A percentile compares a stretch with the other conserved stretches of the same genome.
Conservation (phyloP, 2,888 invertebrate species). For the Bugula neritina region DNA sequence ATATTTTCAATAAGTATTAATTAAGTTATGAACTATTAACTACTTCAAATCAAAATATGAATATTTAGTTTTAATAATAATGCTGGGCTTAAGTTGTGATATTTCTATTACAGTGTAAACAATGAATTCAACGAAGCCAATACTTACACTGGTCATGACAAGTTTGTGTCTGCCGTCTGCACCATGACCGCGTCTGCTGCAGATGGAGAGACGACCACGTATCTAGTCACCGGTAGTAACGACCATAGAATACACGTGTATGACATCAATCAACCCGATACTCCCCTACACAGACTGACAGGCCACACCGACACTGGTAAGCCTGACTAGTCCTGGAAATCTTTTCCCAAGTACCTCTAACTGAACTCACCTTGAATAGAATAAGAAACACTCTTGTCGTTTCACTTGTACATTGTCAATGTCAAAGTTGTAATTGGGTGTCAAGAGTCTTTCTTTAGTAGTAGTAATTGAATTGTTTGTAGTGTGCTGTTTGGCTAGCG, state of each 20-base stretch:
- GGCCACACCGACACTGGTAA: constrained; percentile 72
- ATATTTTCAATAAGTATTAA: too few species aligned
- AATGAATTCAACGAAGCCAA: constrained; percentile 40
- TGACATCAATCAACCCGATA: constrained; percentile 62
- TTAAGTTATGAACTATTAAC: too few species aligned
- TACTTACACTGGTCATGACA: constrained; percentile 65
- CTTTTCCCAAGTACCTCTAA: too few species aligned
- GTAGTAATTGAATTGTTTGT: constrained; percentile 31
- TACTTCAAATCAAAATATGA: too few species aligned
- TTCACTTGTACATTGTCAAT: too few species aligned
- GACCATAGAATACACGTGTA: constrained; percentile 78
- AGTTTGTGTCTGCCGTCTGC: constrained; percentile 77
- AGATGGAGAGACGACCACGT: constrained; percentile 69
- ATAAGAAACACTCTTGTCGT: too few species aligned
- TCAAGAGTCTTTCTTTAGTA: too few species aligned
- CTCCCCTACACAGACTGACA: constrained; percentile 65
- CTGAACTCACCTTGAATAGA: too few species aligned
- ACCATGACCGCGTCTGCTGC: constrained; percentile 66
- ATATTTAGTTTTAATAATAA: too few species aligned
- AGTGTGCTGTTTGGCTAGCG: constrained; percentile 56
- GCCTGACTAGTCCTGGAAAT: too few species aligned
- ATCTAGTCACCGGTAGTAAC: constrained; percentile 82
- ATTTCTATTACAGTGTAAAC: neutral
- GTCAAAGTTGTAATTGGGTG: too few species aligned
- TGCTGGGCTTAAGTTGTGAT: too few species aligned